Evolutionary conservation across 1,140 invertebrate genomes (phyloP), one percentile per base, ranked within the genome.

Genomic region (Alviniconcha marisindica): DNA sequence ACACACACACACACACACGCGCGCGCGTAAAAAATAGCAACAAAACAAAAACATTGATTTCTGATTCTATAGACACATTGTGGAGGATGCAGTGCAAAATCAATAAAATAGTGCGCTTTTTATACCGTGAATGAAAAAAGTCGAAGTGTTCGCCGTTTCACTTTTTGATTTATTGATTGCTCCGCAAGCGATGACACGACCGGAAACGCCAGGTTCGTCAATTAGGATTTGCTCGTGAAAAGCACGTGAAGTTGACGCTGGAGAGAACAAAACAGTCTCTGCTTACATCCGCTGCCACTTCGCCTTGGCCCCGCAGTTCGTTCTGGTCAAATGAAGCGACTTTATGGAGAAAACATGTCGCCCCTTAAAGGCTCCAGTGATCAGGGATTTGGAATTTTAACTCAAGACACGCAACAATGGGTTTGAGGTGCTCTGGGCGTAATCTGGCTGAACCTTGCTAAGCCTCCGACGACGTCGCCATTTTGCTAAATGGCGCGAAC

Each of bases 301-400:
- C 31, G 36, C 69, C 36, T 40, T 36, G 1, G 5, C 14, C 15
- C 4, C 56, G 69, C 33, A 38, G 15, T 71, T 71, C 69, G 4
- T 40, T 71, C 69, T 36, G 15, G 2, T 40, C 36, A 2, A 71
- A 38, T 36, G 36, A 33, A 71, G 69, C 69, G 69, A 71, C 69
- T 71, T 71, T 71, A 71, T 71, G 69, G 69, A 71, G 69, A 71
- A 71, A 71, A 71, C 69, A 36, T 71, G 69, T 71, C 69, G n/a
- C 28, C 69, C 40, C 36, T 21, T 71, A 33, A 71, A 38, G 36
- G 69, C 36, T 71, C 21, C 69, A 71, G 69, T 71, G 69, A 71
- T 71, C 69, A 71, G 69, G 38, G 33, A 71, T 14, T 71, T 71
- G 38, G 31, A 14, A 71, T 71, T 71, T 24, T 71, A 2, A 71